A percentile compares a stretch with the other conserved stretches of the same genome.
phyloP scores from a whole-genome alignment of 2,888 invertebrate species.

The Blomia tropicalis region DNA sequence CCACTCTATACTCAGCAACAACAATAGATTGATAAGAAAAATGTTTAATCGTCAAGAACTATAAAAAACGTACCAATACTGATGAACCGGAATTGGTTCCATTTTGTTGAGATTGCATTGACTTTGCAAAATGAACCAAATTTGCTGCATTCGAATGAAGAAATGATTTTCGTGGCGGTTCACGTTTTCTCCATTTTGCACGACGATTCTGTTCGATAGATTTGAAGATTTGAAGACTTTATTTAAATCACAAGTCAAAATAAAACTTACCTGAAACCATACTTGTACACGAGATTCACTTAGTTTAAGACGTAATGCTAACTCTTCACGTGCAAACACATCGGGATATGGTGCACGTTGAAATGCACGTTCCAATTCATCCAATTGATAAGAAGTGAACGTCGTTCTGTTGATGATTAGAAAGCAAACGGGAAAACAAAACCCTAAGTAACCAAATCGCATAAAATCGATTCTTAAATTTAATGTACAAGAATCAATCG shows the following conservation, averaged over 20 bases:
- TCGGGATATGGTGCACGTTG: conserved; percentile 90
- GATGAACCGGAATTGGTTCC: background rate
- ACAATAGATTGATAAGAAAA: too few species aligned
- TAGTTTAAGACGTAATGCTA: conserved; percentile 72
- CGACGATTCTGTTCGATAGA: conserved; percentile 48
- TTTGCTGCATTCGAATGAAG: conserved; percentile 33
- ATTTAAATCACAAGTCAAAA: background rate
- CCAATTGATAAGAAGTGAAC: conserved; percentile 82
- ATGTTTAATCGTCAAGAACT: too few species aligned
- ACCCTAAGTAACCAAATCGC: background rate
- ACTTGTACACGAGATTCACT: conserved; percentile 56
- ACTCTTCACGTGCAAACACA: conserved; percentile 81
- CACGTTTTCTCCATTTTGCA: conserved; percentile 84
- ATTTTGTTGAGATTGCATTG: background rate
- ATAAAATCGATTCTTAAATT: too few species aligned
- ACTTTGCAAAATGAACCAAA: conserved; percentile 17
- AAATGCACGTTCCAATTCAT: conserved; percentile 80
- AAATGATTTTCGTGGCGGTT: conserved; percentile 72
- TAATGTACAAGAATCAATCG: too few species aligned
- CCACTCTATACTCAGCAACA: background rate
- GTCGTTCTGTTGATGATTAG: conserved; percentile 53
- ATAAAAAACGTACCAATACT: background rate
- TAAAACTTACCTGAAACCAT: conserved; percentile 50
- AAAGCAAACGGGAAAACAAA: background rate
- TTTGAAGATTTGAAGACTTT: background rate